A percentile compares a stretch with the other conserved stretches of the same genome.
These are phyloP conservation scores for Podabrus alpinus DNA, from an alignment of 2,888 invertebrate genomes.

Conservation along the genomic window DNA sequence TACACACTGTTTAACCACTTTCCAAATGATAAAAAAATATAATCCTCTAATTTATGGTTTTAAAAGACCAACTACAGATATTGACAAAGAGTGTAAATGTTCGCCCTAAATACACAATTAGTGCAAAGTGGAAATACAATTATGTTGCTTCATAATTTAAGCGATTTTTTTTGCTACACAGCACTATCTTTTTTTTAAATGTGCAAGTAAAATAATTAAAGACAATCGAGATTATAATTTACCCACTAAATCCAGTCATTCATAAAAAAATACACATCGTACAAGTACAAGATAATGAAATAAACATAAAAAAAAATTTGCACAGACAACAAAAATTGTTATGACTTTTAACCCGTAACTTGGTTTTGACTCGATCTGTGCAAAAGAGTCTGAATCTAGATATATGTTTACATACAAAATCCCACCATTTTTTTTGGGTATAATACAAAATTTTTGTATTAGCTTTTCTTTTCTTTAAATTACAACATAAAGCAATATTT, in stretches of 20 bases:
- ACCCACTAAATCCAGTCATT: conserved; percentile 17
- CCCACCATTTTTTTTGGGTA: background rate
- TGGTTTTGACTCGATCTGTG: background rate
- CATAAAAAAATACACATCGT: conserved; percentile 20
- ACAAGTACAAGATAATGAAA: conserved; percentile 9
- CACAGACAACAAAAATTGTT: conserved; percentile 6
- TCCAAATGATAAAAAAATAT: conserved; percentile 31
- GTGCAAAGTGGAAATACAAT: conserved; percentile 19
- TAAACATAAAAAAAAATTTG: background rate
- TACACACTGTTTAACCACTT: conserved; percentile 24
- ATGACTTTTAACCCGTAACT: conserved; percentile 4
- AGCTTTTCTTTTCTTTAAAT: background rate
- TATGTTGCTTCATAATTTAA: conserved; percentile 5
- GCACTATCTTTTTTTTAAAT: conserved; percentile 21
- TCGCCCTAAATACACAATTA: conserved; percentile 21
- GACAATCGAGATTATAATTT: conserved; percentile 6
- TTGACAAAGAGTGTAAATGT: conserved; percentile 23
- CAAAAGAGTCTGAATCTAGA: background rate
- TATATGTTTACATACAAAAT: conserved; percentile 2
- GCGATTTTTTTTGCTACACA: conserved; percentile 13
- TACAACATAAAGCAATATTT: background rate
- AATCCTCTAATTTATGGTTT: conserved; percentile 24
- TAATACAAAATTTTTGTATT: background rate
- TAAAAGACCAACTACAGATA: conserved; percentile 19
- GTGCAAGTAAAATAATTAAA: conserved; percentile 14